Evolutionary conservation across 2,113 vertebrate genomes (phyloP), one percentile per base, ranked within the genome.

Genomic region (Edolisoma coerulescens): DNA sequence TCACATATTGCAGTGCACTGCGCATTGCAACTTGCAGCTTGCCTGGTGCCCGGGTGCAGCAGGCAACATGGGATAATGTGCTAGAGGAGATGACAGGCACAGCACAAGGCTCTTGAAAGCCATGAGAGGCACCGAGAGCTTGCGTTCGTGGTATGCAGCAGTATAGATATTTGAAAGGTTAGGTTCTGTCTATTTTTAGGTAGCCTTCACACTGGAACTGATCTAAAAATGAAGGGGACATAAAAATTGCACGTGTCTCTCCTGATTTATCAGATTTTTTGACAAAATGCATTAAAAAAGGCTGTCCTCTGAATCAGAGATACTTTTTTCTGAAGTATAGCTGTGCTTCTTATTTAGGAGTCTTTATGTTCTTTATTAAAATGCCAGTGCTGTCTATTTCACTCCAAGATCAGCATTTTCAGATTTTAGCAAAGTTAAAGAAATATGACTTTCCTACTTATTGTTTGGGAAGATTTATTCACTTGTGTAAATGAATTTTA

Each of bases 181-280:
- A 97, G 96, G 76, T 84, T 82, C 10, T 50, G 84, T 95, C 97
- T 98, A 97, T 97, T 98, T 98, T 97, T 98, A 98, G 97, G 82
- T 93, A 85, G 97, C 74, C 80, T 95, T 95, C 94, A 93, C 39
- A 18, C 89, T 89, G 92, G 96, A 96, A 91, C 83, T 86, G 91
- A 95, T 96, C 79, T 97, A 88, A 94, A 92, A 97, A 95, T 88
- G 95, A 96, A 94, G 91, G 73, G 83, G 83, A 89, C 94, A 96
- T 83, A 96, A 97, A 96, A 96, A 93, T 77, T 86, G 78, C 64
- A 77, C 30, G 12, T 81, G 45, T 82, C 78, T 96, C 71, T 87
- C 73, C 65, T 84, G 80, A 78, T 93, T 87, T 93, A 45, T 96
- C 42, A 71, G 82, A 92, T 93, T 96, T 94, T 86, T 86, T 90